Evolutionary conservation across 2,888 invertebrate species (phyloP), one percentile per base, ranked within the genome.

Genomic region (Saturnia japonica): DNA sequence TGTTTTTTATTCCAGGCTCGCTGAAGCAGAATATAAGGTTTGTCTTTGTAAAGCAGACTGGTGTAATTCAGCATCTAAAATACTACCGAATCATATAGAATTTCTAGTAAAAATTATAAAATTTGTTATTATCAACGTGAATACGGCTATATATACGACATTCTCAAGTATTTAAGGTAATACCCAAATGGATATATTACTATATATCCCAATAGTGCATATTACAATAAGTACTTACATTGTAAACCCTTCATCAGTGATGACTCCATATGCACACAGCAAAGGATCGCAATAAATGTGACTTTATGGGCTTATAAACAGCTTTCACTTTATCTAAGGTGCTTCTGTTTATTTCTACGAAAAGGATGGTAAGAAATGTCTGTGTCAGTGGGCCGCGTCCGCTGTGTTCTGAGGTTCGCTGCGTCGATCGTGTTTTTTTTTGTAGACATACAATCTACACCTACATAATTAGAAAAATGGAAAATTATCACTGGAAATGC

Each of bases 351-450:
- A 88, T 91, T 91, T 94, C 93, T 89, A 86, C 89, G 93, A 93
- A 93, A 91, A 92, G 90, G 91, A 90, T 88, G 87, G 91, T 87
- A 93, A 93, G 91, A 93, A 94, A 81, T 88, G 89, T 89, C 87
- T 90, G 88, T 93, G 93, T 93, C 85, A 94, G 93, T 94, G 89
- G 90, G 92, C 82, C 93, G 91, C 87, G 91, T 90, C 91, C 91
- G 92, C 85, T 60, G 57, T 60, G 57, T 25, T 60, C 57, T 60
- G 25, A 60, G 57, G 91, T 90, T 91, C 91, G 92, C 85, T 84
- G 88, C 78, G 78, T 78, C 80, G 87, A 85, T 82, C 83, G 83
- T 83, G 81, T 80, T 81, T 84, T 90, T 54, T 91, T 92, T 91
- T 92, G 87, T 90, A 78, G 79, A 84, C 84, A 76, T 79, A 86